Percentiles rank a stretch among this genome's conserved stretches.
Conservation (phyloP, 2,113 vertebrate genomes). For the Cercocebus atys region DNA sequence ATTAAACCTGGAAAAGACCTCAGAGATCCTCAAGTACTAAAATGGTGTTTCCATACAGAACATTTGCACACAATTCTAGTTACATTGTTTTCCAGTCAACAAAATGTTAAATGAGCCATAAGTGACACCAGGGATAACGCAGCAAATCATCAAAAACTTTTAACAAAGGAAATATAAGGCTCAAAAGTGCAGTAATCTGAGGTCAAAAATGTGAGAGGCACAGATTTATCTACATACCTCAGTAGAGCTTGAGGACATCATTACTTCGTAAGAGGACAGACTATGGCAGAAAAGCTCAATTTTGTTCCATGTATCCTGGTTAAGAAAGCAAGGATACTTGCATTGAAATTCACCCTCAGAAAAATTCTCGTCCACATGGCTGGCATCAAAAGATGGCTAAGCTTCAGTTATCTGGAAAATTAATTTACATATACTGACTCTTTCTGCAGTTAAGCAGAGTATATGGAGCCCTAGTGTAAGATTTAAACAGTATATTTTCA, state of each 20-base stretch:
- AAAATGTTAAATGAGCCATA: not conserved
- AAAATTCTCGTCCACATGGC: not conserved
- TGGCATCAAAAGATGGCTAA: not conserved
- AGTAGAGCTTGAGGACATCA: not conserved
- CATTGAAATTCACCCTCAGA: not conserved
- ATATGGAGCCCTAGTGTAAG: not conserved
- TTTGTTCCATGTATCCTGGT: not conserved
- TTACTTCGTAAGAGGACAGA: not conserved
- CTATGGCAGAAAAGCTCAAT: not conserved
- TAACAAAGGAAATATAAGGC: not conserved
- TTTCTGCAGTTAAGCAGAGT: not conserved
- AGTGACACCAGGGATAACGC: not conserved
- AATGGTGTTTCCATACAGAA: not conserved
- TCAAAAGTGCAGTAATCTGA: not conserved
- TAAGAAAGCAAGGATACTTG: not conserved
- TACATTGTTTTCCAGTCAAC: not conserved
- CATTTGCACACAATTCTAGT: not conserved
- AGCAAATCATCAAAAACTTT: not conserved
- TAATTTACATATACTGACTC: conserved; percentile 17
- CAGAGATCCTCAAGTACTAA: not conserved
- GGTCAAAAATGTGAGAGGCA: not conserved
- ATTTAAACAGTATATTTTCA: not conserved
- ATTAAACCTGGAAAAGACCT: not conserved
- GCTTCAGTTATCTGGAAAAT: conserved; percentile 58
- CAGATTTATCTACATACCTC: not conserved